Evolutionary conservation across 1,140 invertebrate species (phyloP), one percentile per base, ranked within the genome.

Genomic region (Bombus pascuorum): DNA sequence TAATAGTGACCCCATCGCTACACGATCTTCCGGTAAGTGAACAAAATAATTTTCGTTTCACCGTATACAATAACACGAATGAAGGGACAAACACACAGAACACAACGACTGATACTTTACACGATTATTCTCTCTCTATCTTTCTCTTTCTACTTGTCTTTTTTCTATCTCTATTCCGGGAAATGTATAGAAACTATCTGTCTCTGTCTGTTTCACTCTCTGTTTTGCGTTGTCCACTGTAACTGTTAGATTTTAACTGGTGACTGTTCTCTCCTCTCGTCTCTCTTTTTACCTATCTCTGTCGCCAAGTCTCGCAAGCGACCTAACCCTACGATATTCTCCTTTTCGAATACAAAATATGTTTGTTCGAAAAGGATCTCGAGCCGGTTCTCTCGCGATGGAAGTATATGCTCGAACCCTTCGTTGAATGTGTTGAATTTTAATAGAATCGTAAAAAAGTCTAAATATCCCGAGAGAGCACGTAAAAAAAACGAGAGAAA

Each of bases 1-100:
- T 95, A 53, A 92, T 94, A 90, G 94, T 95, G 32, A 93, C 94
- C 42, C 94, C 94, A 22, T 95, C 94, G 44, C 89, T 95, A 78
- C 94, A 95, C 83, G 94, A 95, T 89, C 91, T 94, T 91, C 93
- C 93, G 93, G 95, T 95, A 92, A 95, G 95, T 93, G 77, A 80
- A 59, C 32, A 4, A 73, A 83, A 73, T 71, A 81, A 73, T 83
- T 53, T 32, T 22, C 6, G 1, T 47, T 47, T n/a, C 28, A 70
- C 34, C 47, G 32, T 22, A 77, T 18, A 72, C 12, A 42, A 28
- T n/a, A 15, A n/a, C 47, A 32, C 34, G 12, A 32, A 77, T 84
- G 28, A 65, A 62, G 59, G 18, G 78, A 28, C 34, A 59, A 68
- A 81, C 47, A 70, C 74, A 79, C 57, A 59, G 65, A 62, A 83